phyloP scores from a whole-genome alignment of 2,888 invertebrate genomes.

The Amiota mariae region DNA sequence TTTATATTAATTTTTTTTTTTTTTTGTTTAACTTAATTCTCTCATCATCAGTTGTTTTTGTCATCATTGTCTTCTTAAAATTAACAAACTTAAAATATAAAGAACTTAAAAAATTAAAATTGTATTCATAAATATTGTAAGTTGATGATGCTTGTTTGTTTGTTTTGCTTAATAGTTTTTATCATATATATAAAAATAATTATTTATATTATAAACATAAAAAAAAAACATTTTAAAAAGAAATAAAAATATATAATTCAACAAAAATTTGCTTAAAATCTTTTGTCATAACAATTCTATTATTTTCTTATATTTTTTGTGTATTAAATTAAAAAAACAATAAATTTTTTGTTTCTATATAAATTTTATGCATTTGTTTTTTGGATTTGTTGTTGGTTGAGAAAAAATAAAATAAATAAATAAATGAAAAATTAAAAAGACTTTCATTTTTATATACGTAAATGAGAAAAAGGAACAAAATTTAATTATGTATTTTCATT shows the following conservation, averaged over 20 bases:
- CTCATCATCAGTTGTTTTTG: background rate
- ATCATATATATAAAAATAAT: too few relatives aligned
- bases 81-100: background rate
- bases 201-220: constrained; percentile 29
- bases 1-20: background rate
- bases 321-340: background rate
- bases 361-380: too few relatives aligned
- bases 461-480: constrained; percentile 24
- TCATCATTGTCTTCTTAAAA: background rate
- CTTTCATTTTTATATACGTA: background rate
- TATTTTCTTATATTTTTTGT: background rate
- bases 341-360: background rate
- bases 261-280: background rate
- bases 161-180: constrained; percentile 35
- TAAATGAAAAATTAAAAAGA: constrained; percentile 8
- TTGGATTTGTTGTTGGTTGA: background rate
- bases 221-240: constrained; percentile 2
- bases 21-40: background rate
- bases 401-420: background rate
- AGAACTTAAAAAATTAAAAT: constrained; percentile 20
- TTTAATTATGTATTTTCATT: background rate
- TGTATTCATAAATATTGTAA: constrained; percentile 37
- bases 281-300: background rate
- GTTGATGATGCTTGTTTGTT: constrained; percentile 41
- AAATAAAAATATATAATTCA: constrained; percentile 1